A percentile compares a stretch with the other conserved stretches of the same genome.
These are phyloP conservation scores for Folsomia candida DNA, from an alignment of 2,888 invertebrate genomes.

Conservation along the genomic window DNA sequence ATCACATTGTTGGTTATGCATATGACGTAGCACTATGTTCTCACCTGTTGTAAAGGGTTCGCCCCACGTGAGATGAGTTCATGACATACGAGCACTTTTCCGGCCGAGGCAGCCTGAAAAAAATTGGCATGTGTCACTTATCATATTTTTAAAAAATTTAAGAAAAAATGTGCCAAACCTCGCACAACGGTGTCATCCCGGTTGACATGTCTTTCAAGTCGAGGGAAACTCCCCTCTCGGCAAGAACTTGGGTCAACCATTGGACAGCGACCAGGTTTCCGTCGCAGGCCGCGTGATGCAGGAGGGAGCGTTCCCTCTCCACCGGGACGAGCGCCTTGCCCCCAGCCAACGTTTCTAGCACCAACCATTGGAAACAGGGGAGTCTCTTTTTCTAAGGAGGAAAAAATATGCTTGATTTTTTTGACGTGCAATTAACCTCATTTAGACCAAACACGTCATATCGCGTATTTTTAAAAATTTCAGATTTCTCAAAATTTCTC, in stretches of 20 bases:
- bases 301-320: constrained; percentile 53
- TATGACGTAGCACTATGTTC: not conserved
- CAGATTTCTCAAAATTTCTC: too few relatives aligned
- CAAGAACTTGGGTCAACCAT: constrained; percentile 43
- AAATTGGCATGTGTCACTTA: not conserved
- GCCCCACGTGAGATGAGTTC: constrained; percentile 46
- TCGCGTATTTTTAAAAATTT: not conserved
- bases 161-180: too few relatives aligned
- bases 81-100: constrained; percentile 51
- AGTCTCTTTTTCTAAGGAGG: constrained; percentile 33
- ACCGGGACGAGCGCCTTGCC: constrained; percentile 51
- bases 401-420: not conserved
- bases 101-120: constrained; percentile 53
- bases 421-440: not conserved
- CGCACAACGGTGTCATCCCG: constrained; percentile 49
- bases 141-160: too few relatives aligned
- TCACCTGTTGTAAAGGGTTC: constrained; percentile 45
- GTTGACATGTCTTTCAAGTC: constrained; percentile 51
- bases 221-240: constrained; percentile 43
- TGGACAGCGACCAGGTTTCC: constrained; percentile 51
- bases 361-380: constrained; percentile 54
- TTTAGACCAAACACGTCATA: not conserved
- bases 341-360: constrained; percentile 52
- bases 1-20: too few relatives aligned
- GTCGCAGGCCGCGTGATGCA: constrained; percentile 54